These are phyloP conservation scores for Mormyrops boulengeri DNA, from an alignment of 2,797 vertebrate genomes.

Conservation along the genomic window DNA sequence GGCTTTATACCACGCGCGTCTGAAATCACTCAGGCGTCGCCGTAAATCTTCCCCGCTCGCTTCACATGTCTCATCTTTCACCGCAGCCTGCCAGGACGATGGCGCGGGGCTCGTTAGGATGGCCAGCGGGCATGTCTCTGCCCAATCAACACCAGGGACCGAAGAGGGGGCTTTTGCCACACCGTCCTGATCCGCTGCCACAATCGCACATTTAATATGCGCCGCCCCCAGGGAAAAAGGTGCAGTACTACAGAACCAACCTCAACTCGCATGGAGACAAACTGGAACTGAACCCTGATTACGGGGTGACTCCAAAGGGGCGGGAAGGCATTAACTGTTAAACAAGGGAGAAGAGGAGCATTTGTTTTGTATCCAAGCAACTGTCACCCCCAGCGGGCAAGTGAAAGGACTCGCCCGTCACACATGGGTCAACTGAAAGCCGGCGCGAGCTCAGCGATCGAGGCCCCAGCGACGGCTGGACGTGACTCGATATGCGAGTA, in stretches of 20 bases:
- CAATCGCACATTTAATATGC: not conserved
- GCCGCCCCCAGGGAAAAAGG: not conserved
- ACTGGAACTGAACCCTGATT: not conserved
- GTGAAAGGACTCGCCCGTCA: not conserved
- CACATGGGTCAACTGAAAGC: not conserved
- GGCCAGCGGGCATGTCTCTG: not conserved
- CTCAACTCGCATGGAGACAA: not conserved
- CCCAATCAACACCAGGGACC: not conserved
- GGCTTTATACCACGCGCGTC: not conserved
- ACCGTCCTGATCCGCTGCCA: not conserved
- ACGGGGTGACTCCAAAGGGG: not conserved
- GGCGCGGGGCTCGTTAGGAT: not conserved
- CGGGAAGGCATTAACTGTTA: not conserved
- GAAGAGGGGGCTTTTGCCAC: not conserved
- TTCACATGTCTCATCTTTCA: not conserved
- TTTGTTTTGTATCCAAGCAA: conserved; percentile 4
- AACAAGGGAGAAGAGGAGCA: not conserved
- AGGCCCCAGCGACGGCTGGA: not conserved
- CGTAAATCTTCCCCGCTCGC: not conserved
- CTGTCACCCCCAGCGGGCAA: not conserved
- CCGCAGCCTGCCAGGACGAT: not conserved
- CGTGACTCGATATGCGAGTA: not conserved
- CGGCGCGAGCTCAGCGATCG: not conserved
- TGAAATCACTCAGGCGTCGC: not conserved
- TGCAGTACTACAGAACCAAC: not conserved